Evolutionary conservation across 2,797 vertebrate genomes (phyloP).

Genomic region (Arctocebus calabarensis): DNA sequence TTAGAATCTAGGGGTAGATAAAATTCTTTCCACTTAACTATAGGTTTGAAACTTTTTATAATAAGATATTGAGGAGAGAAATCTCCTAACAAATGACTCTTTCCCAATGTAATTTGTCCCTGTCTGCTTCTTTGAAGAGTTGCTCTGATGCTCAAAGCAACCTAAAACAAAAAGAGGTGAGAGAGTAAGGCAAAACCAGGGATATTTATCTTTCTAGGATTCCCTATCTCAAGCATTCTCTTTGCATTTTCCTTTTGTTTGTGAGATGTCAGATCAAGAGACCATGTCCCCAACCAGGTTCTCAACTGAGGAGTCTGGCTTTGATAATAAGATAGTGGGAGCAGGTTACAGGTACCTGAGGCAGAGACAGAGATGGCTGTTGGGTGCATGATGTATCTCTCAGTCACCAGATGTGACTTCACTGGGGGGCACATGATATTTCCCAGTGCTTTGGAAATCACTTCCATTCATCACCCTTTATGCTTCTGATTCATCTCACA

Average conservation of each 20-base stretch:
- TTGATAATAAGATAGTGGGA: neutral
- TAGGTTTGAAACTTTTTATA: neutral
- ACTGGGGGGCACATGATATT: conserved; percentile 25
- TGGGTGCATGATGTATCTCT: conserved; percentile 13
- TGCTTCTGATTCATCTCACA: conserved; percentile 62
- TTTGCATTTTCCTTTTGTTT: neutral
- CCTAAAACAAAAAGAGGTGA: neutral
- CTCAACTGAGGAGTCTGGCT: neutral
- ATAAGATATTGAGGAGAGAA: neutral
- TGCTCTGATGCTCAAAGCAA: neutral
- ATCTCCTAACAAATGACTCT: neutral
- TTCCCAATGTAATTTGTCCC: neutral
- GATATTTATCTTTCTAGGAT: neutral
- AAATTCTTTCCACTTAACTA: conserved; percentile 6
- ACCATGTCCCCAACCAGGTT: neutral
- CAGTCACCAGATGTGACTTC: conserved; percentile 62
- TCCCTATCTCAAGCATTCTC: neutral
- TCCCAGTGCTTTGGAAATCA: conserved; percentile 57
- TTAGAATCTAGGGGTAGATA: neutral
- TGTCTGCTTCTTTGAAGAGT: neutral
- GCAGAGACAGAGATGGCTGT: conserved; percentile 29
- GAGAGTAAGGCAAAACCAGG: accelerated
- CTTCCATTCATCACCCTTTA: conserved; percentile 67
- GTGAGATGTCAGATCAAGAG: neutral
- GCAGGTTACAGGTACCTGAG: neutral